Conservation (phyloP, 2,888 invertebrate species). For the Synergus itoensis region DNA sequence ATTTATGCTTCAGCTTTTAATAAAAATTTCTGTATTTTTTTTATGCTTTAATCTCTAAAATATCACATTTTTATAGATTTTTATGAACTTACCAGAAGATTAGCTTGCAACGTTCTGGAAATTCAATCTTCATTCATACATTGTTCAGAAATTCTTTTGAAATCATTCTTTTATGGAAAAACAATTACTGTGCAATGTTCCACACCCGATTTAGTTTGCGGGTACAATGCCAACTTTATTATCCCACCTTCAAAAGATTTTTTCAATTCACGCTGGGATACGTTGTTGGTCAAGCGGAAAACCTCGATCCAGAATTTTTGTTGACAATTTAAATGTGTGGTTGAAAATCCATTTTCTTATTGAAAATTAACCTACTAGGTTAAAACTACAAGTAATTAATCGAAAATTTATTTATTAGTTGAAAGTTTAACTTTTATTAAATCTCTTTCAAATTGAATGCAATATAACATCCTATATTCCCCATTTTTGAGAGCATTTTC, state of each 20-base stretch:
- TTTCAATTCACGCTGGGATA: conserved; percentile 16
- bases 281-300: not conserved
- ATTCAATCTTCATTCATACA: not conserved
- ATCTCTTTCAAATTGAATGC: too few species aligned
- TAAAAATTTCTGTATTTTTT: not conserved
- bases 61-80: not conserved
- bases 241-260: not conserved
- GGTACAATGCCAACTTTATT: not conserved
- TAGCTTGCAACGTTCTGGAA: not conserved
- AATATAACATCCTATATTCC: too few species aligned
- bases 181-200: not conserved
- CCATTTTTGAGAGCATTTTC: too few species aligned
- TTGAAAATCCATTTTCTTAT: too few species aligned
- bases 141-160: not conserved
- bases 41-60: not conserved
- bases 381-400: too few species aligned
- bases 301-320: not conserved
- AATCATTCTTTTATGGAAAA: not conserved
- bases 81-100: not conserved
- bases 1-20: not conserved
- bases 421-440: too few species aligned
- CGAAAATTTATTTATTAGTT: too few species aligned
- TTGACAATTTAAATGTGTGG: too few species aligned
- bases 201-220: not conserved
- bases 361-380: too few species aligned